These are phyloP conservation scores for Plestiodon gilberti DNA, from an alignment of 2,113 vertebrate species.

Conservation along the genomic window DNA sequence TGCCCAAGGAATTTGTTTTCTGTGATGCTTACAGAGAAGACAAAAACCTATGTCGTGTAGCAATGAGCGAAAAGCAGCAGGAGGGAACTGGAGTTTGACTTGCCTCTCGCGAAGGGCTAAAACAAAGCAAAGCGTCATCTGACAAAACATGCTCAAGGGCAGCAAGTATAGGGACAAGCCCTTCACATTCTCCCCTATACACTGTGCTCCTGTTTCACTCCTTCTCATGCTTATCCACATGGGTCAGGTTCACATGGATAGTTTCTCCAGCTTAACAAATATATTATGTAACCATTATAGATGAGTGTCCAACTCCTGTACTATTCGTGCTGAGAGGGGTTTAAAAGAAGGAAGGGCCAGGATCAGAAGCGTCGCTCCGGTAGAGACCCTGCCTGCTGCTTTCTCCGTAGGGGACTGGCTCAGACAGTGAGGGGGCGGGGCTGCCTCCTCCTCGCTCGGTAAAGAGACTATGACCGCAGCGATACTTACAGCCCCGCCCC, in stretches of 20 bases:
- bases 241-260: background rate
- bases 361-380: no score
- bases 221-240: background rate
- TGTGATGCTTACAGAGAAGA: slow-evolving; percentile 35
- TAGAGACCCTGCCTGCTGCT: no score
- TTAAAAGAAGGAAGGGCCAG: background rate
- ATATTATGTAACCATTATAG: no score
- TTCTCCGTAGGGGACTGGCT: no score
- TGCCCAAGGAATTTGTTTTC: slow-evolving; percentile 21
- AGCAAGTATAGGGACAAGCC: background rate
- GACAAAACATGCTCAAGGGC: background rate
- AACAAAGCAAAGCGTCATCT: background rate
- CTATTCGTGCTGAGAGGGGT: background rate
- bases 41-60: background rate
- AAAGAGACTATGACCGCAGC: no score
- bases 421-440: no score
- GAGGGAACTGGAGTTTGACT: background rate
- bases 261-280: background rate
- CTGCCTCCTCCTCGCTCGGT: no score
- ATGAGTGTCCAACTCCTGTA: no score
- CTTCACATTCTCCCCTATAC: background rate
- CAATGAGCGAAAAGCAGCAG: background rate
- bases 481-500: no score
- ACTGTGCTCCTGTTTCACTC: background rate
- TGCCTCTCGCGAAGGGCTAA: background rate